These are phyloP conservation scores for Ptychobarbus kaznakovi DNA, from an alignment of 2,797 vertebrate genomes.

Conservation along the genomic window DNA sequence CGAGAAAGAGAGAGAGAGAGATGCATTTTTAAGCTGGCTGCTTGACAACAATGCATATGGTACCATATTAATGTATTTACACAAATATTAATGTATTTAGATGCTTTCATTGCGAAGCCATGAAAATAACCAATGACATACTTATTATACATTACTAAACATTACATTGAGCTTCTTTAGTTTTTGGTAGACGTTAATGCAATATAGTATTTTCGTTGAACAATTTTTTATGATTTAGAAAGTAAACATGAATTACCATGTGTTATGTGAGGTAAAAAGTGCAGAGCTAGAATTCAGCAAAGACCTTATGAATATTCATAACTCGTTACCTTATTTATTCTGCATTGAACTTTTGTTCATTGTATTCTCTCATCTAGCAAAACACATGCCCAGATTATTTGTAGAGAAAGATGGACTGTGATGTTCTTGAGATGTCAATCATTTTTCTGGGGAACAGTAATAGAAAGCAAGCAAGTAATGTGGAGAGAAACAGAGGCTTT, in stretches of 20 bases:
- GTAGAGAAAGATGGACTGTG: background rate
- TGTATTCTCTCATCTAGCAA: background rate
- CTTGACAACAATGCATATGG: background rate
- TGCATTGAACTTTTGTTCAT: background rate
- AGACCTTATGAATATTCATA: constrained; percentile 31
- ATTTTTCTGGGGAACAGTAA: background rate
- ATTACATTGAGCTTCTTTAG: background rate
- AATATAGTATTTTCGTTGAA: background rate
- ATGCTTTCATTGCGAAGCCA: background rate
- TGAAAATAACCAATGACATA: background rate
- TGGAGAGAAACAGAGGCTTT: background rate
- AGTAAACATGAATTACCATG: background rate
- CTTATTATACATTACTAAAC: background rate
- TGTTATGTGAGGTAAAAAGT: background rate
- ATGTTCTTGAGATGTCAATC: background rate
- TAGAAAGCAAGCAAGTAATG: background rate
- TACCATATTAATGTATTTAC: background rate
- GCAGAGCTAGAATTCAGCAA: constrained; percentile 20
- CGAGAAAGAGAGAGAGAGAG: background rate
- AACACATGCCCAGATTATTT: constrained; percentile 8
- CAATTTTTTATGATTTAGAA: background rate
- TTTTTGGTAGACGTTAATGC: background rate
- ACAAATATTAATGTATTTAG: background rate
- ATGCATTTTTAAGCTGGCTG: background rate
- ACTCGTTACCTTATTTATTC: background rate